A percentile compares a stretch with the other conserved stretches of the same genome.
phyloP scores from a whole-genome alignment of 2,113 vertebrate genomes.

The Melanostigma gelatinosum region DNA sequence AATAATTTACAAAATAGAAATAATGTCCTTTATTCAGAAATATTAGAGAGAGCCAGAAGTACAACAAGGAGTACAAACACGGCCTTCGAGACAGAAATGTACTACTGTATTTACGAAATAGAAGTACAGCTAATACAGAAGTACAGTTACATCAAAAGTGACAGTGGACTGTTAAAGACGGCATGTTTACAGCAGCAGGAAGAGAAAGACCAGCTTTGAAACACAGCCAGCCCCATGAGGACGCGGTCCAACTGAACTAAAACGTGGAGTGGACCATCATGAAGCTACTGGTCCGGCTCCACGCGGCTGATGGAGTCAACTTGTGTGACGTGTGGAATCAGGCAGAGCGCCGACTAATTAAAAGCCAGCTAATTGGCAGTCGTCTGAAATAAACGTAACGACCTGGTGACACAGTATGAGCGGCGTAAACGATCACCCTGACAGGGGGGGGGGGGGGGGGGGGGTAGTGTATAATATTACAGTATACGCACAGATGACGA shows the following conservation, averaged over 20 bases:
- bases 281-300: slow-evolving; percentile 19
- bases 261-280: slow-evolving; percentile 29
- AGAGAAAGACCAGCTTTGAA: background rate
- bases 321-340: slow-evolving; percentile 56
- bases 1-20: background rate
- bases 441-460: slow-evolving; percentile 51
- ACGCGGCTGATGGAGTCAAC: slow-evolving; percentile 45
- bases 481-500: slow-evolving; percentile 41
- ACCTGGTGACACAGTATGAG: slow-evolving; percentile 81
- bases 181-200: background rate
- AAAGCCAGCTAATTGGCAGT: slow-evolving; percentile 71
- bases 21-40: background rate
- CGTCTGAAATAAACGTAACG: slow-evolving; percentile 80
- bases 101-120: too few species aligned
- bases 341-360: slow-evolving; percentile 81
- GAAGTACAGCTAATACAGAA: too few species aligned
- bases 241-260: slow-evolving; percentile 15
- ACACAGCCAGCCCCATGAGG: slow-evolving; percentile 12
- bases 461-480: slow-evolving; percentile 46
- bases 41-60: background rate
- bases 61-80: background rate
- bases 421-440: slow-evolving; percentile 75
- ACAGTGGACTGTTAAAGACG: background rate
- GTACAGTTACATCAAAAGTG: background rate
- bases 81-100: background rate